Conservation (phyloP, 2,113 vertebrate genomes). For the Butorides virescens region DNA sequence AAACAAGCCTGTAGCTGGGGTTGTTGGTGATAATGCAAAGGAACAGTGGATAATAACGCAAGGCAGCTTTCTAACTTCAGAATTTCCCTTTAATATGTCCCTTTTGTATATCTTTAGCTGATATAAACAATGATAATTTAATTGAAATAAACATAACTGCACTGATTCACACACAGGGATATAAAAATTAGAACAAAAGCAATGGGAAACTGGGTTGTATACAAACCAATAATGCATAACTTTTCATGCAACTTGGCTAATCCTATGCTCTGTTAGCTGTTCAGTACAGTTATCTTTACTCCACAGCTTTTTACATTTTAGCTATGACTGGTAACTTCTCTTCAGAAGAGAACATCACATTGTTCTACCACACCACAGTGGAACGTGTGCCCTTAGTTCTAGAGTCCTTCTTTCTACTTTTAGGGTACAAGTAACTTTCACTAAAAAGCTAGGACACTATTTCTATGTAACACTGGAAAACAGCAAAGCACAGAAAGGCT, state of each 20-base stretch:
- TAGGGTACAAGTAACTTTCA: neutral
- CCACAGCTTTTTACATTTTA: neutral
- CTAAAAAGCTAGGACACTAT: neutral
- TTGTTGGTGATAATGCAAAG: neutral
- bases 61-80: neutral
- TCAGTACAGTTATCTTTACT: neutral
- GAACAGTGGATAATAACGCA: neutral
- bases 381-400: neutral
- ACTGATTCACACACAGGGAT: neutral
- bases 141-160: neutral
- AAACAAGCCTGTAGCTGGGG: neutral
- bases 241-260: neutral
- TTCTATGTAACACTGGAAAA: neutral
- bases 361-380: neutral
- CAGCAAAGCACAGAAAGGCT: neutral
- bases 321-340: neutral
- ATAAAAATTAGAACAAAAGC: neutral
- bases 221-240: neutral
- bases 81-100: neutral
- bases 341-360: neutral
- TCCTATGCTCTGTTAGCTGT: neutral
- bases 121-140: neutral
- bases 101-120: neutral
- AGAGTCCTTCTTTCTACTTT: neutral
- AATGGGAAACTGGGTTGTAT: neutral